These are phyloP conservation scores for Anolis apletophallus DNA, from an alignment of 2,797 vertebrate species.

Conservation along the genomic window DNA sequence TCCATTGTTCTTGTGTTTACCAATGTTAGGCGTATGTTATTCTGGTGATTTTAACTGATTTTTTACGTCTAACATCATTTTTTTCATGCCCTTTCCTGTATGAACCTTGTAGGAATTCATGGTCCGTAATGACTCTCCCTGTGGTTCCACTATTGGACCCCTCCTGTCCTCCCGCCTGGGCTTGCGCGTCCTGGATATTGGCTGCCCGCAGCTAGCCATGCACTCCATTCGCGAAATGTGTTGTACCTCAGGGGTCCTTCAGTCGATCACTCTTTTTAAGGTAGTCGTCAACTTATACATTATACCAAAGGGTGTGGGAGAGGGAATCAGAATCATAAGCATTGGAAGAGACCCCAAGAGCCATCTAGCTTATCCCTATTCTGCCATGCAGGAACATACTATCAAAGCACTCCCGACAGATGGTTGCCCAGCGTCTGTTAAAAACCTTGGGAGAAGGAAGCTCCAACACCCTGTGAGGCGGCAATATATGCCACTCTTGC, in stretches of 20 bases:
- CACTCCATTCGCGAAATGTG: conserved; percentile 98
- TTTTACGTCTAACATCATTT: too few relatives aligned
- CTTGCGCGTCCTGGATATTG: conserved; percentile 91
- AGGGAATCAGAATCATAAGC: too few relatives aligned
- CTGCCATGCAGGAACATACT: too few relatives aligned
- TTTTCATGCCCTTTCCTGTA: neutral
- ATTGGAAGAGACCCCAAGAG: neutral
- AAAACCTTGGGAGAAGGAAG: too few relatives aligned
- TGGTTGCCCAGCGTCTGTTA: too few relatives aligned
- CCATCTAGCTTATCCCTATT: too few relatives aligned
- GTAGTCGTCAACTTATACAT: conserved; percentile 68
- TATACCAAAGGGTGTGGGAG: rapidly evolving
- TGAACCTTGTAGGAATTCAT: conserved; percentile 86
- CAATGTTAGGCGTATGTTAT: too few relatives aligned
- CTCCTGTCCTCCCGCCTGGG: conserved; percentile 93
- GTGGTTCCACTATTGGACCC: conserved; percentile 93
- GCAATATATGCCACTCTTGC: too few relatives aligned
- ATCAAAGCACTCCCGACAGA: too few relatives aligned
- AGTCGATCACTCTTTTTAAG: conserved; percentile 93
- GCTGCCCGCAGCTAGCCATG: conserved; percentile 94
- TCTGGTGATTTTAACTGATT: too few relatives aligned
- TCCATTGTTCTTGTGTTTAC: too few relatives aligned
- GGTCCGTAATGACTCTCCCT: conserved; percentile 94
- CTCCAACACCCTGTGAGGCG: too few relatives aligned
- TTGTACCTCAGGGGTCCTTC: conserved; percentile 92